Percentiles rank a stretch among this genome's conserved stretches.
Conservation (phyloP, 2,113 vertebrate genomes). For the Chelonoidis abingdonii region DNA sequence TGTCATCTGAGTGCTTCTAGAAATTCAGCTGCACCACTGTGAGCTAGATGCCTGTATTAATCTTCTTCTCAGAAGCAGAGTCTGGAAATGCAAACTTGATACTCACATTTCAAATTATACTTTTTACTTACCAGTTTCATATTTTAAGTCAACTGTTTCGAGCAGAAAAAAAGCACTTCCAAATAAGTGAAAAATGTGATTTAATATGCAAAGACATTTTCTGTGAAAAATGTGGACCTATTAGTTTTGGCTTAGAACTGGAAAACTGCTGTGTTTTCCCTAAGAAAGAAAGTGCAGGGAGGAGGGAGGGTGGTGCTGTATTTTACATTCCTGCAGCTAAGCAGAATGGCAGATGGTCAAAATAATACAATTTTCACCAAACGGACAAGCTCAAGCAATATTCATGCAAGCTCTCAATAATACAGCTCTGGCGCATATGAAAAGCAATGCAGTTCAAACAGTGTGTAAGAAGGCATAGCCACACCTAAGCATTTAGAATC, state of each 20-base stretch:
- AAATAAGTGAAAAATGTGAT: slow-evolving; percentile 15
- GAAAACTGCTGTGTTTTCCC: slow-evolving; percentile 8
- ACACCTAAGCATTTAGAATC: neutral
- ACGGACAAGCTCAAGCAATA: slow-evolving; percentile 66
- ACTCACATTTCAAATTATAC: neutral
- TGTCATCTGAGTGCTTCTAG: neutral
- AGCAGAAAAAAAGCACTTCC: neutral
- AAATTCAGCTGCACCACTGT: neutral
- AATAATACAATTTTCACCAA: slow-evolving; percentile 83
- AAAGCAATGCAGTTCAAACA: slow-evolving; percentile 3
- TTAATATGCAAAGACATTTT: slow-evolving; percentile 36
- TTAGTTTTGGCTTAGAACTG: slow-evolving; percentile 44
- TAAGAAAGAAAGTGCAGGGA: neutral
- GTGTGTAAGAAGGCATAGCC: slow-evolving; percentile 17
- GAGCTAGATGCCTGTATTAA: fast-evolving
- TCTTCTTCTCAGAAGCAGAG: fast-evolving
- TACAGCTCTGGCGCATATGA: slow-evolving; percentile 32
- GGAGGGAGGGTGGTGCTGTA: slow-evolving; percentile 25
- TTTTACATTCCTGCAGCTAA: slow-evolving; percentile 83
- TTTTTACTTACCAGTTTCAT: neutral
- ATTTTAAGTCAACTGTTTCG: neutral
- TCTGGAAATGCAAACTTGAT: neutral
- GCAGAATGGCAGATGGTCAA: slow-evolving; percentile 86
- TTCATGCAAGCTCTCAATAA: slow-evolving; percentile 27
- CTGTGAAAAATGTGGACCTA: slow-evolving; percentile 40